Percentiles rank a stretch among this genome's conserved stretches.
Evolutionary conservation across 2,113 vertebrate genomes (phyloP).

Genomic region (Chelonoidis abingdonii): DNA sequence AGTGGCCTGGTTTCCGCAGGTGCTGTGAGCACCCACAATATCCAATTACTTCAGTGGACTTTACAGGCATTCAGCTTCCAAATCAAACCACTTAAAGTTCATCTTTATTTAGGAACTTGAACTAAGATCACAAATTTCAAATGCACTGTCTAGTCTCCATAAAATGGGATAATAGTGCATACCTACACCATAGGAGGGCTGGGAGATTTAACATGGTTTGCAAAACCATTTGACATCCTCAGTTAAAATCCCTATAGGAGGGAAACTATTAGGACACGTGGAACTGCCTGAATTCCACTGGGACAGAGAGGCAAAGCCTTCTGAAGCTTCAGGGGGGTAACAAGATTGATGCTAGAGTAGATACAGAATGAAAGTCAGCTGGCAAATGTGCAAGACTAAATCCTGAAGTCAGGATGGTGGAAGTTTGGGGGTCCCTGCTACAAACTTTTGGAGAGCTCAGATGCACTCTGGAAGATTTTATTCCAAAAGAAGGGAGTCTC

Average conservation of each 20-base stretch:
- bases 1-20: not conserved
- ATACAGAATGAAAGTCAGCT: not conserved
- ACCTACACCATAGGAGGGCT: not conserved
- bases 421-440: not conserved
- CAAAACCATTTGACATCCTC: not conserved
- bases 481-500: too few species aligned
- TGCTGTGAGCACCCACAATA: not conserved
- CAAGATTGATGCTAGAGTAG: rapidly evolving
- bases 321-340: not conserved
- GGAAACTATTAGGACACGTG: not conserved
- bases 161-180: not conserved
- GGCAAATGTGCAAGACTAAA: not conserved
- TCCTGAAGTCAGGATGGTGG: not conserved
- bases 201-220: not conserved
- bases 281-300: not conserved
- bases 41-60: not conserved
- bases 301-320: not conserved
- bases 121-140: not conserved
- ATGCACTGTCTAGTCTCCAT: rapidly evolving
- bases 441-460: not conserved
- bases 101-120: too few species aligned
- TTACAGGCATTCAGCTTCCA: not conserved
- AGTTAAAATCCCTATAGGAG: not conserved
- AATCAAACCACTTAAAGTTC: not conserved
- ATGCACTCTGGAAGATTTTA: rapidly evolving